A percentile compares a stretch with the other conserved stretches of the same genome.
Evolutionary conservation across 2,797 vertebrate genomes (phyloP).

Genomic region (Carapus acus): DNA sequence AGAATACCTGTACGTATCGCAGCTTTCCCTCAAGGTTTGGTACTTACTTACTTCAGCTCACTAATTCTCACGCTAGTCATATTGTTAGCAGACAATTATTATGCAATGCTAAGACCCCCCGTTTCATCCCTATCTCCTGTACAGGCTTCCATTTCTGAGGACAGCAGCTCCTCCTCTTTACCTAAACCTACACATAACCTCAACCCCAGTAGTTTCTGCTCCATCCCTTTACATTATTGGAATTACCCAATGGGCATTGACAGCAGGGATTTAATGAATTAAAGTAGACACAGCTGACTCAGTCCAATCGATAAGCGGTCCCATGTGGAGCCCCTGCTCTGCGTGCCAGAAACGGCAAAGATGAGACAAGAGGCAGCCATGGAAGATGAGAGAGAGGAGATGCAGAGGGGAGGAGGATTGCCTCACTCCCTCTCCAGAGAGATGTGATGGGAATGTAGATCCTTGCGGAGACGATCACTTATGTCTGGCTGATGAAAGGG

Average conservation of each 20-base stretch:
- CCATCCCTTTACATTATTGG: constrained; percentile 68
- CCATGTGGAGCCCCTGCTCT: constrained; percentile 54
- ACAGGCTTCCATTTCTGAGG: too few relatives aligned
- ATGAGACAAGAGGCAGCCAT: constrained; percentile 10
- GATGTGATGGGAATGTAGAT: constrained; percentile 46
- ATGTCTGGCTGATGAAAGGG: constrained; percentile 52
- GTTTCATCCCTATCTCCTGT: too few relatives aligned
- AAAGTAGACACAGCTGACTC: constrained; percentile 77
- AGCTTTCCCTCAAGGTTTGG: too few relatives aligned
- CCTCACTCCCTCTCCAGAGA: constrained; percentile 38
- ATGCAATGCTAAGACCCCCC: too few relatives aligned
- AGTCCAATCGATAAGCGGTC: constrained; percentile 71
- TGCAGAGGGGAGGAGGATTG: constrained; percentile 35
- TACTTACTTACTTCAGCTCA: too few relatives aligned
- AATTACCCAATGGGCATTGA: constrained; percentile 74
- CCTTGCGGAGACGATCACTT: constrained; percentile 35
- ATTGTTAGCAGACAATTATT: too few relatives aligned
- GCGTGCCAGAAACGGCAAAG: constrained; percentile 38
- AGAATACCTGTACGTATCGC: too few relatives aligned
- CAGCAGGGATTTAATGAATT: constrained; percentile 74
- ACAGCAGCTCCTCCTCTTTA: constrained; percentile 21
- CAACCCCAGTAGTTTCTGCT: constrained; percentile 28
- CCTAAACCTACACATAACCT: constrained; percentile 44
- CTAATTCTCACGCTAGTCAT: too few relatives aligned
- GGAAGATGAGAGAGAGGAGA: constrained; percentile 34